Percentiles rank a stretch among this genome's conserved stretches.
phyloP scores from a whole-genome alignment of 2,797 vertebrate genomes.

The Parauchenoglanis ngamensis region DNA sequence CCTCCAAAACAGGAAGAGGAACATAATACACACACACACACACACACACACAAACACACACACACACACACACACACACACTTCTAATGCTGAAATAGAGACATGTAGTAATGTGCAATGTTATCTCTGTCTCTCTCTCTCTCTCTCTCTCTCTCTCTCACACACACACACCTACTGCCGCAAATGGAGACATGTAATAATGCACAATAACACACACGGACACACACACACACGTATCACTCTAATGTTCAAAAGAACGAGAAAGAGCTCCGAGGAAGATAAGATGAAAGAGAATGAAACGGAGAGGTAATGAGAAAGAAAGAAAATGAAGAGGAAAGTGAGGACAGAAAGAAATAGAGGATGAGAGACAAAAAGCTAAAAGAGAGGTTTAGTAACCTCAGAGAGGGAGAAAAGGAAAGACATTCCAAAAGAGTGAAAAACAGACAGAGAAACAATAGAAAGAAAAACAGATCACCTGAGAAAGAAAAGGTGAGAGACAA shows the following conservation, averaged over 20 bases:
- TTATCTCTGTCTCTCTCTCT: too few relatives aligned
- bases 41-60: not conserved
- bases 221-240: not conserved
- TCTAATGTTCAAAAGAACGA: not conserved
- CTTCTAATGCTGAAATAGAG: not conserved
- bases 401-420: not conserved
- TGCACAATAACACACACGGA: not conserved
- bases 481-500: not conserved
- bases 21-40: not conserved
- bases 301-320: slow-evolving; percentile 1
- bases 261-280: slow-evolving; percentile 8
- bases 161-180: not conserved
- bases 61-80: not conserved
- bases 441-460: too few relatives aligned
- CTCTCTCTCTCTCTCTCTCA: too few relatives aligned
- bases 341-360: not conserved
- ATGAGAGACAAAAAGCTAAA: not conserved
- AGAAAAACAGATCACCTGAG: not conserved
- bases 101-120: not conserved
- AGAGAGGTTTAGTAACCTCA: not conserved
- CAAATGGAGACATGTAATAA: not conserved
- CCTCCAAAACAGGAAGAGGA: slow-evolving; percentile 30
- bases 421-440: not conserved
- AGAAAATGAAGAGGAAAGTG: not conserved
- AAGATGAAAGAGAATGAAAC: slow-evolving; percentile 7